phyloP scores from a whole-genome alignment of 2,888 invertebrate species.

The Ochropleura plecta region DNA sequence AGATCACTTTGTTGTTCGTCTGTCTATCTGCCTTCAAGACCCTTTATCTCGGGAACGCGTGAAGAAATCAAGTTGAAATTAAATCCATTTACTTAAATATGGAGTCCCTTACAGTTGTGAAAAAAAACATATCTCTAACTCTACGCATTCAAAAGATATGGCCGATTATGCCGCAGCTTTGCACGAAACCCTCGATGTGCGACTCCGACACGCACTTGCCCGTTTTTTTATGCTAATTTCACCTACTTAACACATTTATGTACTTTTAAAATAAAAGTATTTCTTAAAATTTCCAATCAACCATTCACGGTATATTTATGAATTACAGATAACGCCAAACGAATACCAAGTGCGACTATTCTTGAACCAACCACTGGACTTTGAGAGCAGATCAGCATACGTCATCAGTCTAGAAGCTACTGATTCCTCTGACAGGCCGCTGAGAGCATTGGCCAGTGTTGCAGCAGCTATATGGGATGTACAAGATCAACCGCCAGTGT shows the following conservation, averaged over 20 bases:
- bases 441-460: slow-evolving; percentile 93
- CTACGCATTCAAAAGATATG: too few relatives aligned
- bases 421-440: slow-evolving; percentile 92
- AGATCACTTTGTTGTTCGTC: too few relatives aligned
- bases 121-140: too few relatives aligned
- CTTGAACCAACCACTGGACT: slow-evolving; percentile 93
- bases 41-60: too few relatives aligned
- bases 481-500: slow-evolving; percentile 96
- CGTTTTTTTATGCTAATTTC: neutral
- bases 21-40: too few relatives aligned
- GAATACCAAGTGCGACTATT: slow-evolving; percentile 93
- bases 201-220: too few relatives aligned
- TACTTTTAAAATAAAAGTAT: too few relatives aligned
- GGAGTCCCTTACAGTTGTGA: too few relatives aligned
- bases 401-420: slow-evolving; percentile 92
- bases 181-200: too few relatives aligned
- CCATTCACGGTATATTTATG: neutral
- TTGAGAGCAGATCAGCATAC: slow-evolving; percentile 94
- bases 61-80: too few relatives aligned
- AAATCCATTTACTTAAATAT: too few relatives aligned
- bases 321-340: slow-evolving; percentile 91
- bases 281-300: neutral
- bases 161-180: too few relatives aligned
- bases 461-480: slow-evolving; percentile 94
- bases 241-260: neutral